Percentiles rank a stretch among this genome's conserved stretches.
These are phyloP conservation scores for Entomyzon cyanotis DNA, from an alignment of 2,113 vertebrate genomes.

Conservation along the genomic window DNA sequence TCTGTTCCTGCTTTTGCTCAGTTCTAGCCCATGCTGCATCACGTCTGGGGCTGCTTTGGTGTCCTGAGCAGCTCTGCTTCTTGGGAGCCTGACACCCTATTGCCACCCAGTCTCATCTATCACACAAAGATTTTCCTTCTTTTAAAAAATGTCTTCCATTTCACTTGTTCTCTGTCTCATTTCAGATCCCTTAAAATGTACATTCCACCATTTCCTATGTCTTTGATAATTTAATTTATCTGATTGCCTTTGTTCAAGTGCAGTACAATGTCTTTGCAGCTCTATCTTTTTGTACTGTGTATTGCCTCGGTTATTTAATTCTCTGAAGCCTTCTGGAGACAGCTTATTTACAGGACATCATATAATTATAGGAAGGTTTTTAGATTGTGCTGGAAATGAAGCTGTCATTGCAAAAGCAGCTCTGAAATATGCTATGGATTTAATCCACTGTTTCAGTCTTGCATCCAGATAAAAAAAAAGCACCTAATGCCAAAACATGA, in stretches of 20 bases:
- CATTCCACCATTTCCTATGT: background rate
- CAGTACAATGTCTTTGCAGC: background rate
- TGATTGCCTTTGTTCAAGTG: background rate
- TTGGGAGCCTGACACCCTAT: background rate
- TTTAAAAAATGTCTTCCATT: background rate
- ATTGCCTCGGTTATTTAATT: background rate
- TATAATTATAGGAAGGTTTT: conserved; percentile 4
- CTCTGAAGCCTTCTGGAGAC: background rate
- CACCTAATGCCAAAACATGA: background rate
- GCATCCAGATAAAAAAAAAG: background rate
- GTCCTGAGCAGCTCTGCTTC: rapidly evolving
- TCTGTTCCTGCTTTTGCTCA: background rate
- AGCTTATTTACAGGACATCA: conserved; percentile 18
- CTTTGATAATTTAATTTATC: conserved; percentile 40
- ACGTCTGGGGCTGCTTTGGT: background rate
- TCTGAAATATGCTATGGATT: background rate
- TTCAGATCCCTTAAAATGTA: background rate
- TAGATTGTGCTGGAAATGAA: background rate
- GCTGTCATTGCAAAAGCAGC: background rate
- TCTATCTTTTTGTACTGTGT: background rate
- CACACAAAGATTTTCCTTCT: background rate
- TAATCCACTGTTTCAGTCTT: background rate
- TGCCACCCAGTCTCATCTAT: background rate
- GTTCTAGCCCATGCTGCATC: rapidly evolving
- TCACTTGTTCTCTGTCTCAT: background rate